These are phyloP conservation scores for Lucilia cuprina DNA, from an alignment of 1,140 invertebrate species.

Conservation along the genomic window DNA sequence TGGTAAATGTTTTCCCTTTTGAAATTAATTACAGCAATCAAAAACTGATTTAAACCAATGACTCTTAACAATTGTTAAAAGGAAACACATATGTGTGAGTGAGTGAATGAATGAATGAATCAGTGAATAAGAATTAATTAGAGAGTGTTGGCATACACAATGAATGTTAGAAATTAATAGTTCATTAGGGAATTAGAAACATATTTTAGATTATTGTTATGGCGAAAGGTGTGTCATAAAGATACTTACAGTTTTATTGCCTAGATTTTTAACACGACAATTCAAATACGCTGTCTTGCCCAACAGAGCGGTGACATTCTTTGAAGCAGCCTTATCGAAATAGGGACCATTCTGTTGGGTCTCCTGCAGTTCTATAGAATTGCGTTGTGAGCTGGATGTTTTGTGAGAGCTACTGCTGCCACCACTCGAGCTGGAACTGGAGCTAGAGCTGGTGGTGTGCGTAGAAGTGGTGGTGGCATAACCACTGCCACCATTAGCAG, in stretches of 20 bases:
- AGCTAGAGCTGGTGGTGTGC: constrained; percentile 37
- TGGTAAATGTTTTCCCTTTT: not conserved
- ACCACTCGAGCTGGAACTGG: constrained; percentile 39
- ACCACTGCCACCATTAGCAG: constrained; percentile 1
- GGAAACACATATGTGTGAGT: not conserved
- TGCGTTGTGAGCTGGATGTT: constrained; percentile 52
- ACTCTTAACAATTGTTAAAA: not conserved
- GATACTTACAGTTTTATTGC: constrained; percentile 84
- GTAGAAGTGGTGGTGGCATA: constrained; percentile 10
- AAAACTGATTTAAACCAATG: constrained; percentile 18
- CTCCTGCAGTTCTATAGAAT: constrained; percentile 55
- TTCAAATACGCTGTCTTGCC: constrained; percentile 86
- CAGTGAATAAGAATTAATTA: not conserved
- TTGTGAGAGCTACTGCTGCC: constrained; percentile 52
- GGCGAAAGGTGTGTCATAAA: not conserved
- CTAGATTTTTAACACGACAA: constrained; percentile 84
- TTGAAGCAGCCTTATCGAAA: constrained; percentile 59
- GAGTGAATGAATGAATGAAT: not conserved
- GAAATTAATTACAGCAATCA: constrained; percentile 41
- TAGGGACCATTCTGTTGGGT: constrained; percentile 59
- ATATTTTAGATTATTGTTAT: constrained; percentile 58
- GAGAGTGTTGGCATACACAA: not conserved
- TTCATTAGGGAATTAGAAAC: constrained; percentile 43
- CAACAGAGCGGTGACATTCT: constrained; percentile 76
- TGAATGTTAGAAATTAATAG: not conserved